Evolutionary conservation across 1,140 invertebrate species (phyloP).

Genomic region (Zaprionus ghesquierei): DNA sequence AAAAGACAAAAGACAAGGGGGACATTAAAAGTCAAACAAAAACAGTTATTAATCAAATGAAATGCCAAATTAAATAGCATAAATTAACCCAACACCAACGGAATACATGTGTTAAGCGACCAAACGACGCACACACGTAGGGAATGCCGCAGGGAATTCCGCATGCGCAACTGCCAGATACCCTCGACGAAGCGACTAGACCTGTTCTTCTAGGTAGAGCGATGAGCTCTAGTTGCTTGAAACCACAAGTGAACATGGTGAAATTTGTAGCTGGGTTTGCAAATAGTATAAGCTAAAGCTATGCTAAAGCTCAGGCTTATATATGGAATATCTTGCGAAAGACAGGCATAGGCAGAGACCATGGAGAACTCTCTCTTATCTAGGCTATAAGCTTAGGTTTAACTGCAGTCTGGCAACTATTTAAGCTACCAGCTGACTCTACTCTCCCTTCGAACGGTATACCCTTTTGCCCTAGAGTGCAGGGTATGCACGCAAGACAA

Average conservation of each 20-base stretch:
- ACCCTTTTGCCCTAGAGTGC: background rate
- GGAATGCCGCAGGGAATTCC: background rate
- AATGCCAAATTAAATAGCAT: slow-evolving; percentile 64
- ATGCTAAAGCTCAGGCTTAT: no score
- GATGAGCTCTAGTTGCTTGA: no score
- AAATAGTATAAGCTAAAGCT: no score
- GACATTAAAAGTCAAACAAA: slow-evolving; percentile 25
- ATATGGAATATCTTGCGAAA: no score
- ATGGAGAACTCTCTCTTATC: no score
- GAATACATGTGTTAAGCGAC: slow-evolving; percentile 47
- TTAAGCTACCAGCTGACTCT: background rate
- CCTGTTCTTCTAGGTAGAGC: no score
- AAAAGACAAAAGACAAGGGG: no score
- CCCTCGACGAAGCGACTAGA: background rate
- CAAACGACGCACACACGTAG: no score
- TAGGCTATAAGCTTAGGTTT: no score
- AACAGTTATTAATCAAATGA: slow-evolving; percentile 67
- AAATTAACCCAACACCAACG: slow-evolving; percentile 54
- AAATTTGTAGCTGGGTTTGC: background rate
- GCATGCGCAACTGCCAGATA: background rate
- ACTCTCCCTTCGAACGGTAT: background rate
- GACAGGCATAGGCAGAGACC: no score
- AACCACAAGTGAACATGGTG: background rate
- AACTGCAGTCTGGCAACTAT: no score
- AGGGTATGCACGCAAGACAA: background rate